phyloP scores from a whole-genome alignment of 2,113 vertebrate genomes.

The Pygoscelis adeliae region DNA sequence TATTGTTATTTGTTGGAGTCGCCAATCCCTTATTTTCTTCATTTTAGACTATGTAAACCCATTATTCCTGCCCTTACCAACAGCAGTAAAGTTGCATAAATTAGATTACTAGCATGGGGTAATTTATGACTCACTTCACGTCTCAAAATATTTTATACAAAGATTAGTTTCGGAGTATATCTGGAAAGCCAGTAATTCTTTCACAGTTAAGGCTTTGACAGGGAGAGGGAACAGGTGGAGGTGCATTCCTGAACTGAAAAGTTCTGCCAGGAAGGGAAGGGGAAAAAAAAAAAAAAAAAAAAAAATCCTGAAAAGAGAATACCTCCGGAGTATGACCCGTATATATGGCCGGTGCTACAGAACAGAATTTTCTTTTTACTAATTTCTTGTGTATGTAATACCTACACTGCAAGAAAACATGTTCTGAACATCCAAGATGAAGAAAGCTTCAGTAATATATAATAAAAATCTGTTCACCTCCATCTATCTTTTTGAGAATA shows the following conservation, averaged over 20 bases:
- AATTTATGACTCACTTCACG: background rate
- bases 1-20: rapidly evolving
- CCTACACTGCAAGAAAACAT: background rate
- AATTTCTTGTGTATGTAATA: rapidly evolving
- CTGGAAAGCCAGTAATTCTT: background rate
- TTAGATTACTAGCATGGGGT: background rate
- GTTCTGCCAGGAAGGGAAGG: background rate
- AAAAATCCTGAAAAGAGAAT: background rate
- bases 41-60: background rate
- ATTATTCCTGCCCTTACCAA: background rate
- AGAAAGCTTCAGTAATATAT: background rate
- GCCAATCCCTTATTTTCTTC: background rate
- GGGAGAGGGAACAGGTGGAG: background rate
- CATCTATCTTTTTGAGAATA: background rate
- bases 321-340: background rate
- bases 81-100: rapidly evolving
- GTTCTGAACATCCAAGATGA: background rate
- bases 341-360: background rate
- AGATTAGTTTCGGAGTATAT: background rate
- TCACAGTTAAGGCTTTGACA: background rate
- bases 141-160: background rate
- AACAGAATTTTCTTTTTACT: background rate
- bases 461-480: background rate
- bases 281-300: too few relatives aligned
- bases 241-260: background rate